Conservation (phyloP, 2,113 vertebrate genomes). For the Nipponia nippon region DNA sequence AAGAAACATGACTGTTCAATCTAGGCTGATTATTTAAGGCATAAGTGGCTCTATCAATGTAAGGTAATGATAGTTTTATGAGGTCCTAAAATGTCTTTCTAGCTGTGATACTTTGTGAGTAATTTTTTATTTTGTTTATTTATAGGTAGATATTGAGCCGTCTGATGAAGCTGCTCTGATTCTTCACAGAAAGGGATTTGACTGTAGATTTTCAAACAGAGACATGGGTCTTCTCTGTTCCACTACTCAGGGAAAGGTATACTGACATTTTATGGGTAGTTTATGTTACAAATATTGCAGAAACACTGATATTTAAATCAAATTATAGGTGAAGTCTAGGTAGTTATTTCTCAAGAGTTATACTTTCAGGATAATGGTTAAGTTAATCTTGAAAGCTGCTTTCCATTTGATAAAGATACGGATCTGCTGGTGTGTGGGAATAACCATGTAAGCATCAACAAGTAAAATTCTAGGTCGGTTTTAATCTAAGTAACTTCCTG, state of each 20-base stretch:
- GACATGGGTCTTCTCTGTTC: conserved; percentile 75
- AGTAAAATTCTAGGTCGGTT: neutral
- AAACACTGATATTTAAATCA: neutral
- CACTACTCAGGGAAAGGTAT: conserved; percentile 87
- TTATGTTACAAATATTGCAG: neutral
- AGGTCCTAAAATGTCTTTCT: neutral
- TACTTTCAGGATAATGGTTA: neutral
- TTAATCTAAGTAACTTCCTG: neutral
- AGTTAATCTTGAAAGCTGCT: neutral
- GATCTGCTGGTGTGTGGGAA: neutral
- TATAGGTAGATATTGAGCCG: conserved; percentile 64
- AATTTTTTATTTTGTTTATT: neutral
- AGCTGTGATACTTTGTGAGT: neutral
- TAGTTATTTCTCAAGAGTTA: neutral
- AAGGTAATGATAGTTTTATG: neutral
- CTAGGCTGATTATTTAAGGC: neutral
- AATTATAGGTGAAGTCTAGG: neutral
- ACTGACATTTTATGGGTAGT: neutral
- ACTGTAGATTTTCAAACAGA: conserved; percentile 80
- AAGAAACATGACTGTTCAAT: neutral
- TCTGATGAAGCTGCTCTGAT: conserved; percentile 88
- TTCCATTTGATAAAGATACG: neutral
- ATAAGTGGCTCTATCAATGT: neutral
- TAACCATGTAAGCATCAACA: neutral
- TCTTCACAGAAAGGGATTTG: conserved; percentile 90